A percentile compares a stretch with the other conserved stretches of the same genome.
Conservation (phyloP, 2,888 invertebrate species). For the Hydropsyche betteni region DNA sequence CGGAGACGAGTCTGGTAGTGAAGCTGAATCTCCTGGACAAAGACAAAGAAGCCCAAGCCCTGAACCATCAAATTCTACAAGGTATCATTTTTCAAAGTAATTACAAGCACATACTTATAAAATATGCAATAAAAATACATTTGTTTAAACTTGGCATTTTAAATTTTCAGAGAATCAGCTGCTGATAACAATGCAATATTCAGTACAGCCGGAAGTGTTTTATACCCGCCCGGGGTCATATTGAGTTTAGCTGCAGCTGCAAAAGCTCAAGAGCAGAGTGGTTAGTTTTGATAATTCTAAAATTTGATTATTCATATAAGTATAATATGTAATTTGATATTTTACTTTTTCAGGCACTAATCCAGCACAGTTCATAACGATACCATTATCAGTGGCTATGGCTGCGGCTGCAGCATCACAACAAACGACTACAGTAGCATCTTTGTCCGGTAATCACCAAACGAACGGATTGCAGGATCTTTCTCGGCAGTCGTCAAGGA, state of each 20-base stretch:
- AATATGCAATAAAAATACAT: not conserved
- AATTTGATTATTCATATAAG: conserved; percentile 4
- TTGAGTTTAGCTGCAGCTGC: conserved; percentile 64
- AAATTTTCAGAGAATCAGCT: conserved; percentile 40
- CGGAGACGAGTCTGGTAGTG: conserved; percentile 65
- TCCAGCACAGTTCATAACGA: conserved; percentile 75
- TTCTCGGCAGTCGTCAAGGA: conserved; percentile 61
- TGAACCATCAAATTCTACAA: conserved; percentile 46
- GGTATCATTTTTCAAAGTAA: conserved; percentile 8
- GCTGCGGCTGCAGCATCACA: conserved; percentile 63
- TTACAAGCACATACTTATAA: not conserved
- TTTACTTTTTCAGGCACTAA: conserved; percentile 43
- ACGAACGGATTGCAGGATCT: conserved; percentile 63
- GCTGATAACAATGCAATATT: conserved; percentile 41
- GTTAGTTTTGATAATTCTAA: not conserved
- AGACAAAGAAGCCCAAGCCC: conserved; percentile 56
- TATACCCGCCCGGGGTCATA: conserved; percentile 64
- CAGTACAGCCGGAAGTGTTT: conserved; percentile 41
- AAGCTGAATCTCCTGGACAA: conserved; percentile 62
- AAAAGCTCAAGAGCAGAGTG: conserved; percentile 58
- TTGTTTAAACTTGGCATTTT: not conserved
- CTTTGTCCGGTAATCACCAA: conserved; percentile 54
- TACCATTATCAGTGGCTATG: conserved; percentile 75
- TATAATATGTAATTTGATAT: conserved; percentile 19
- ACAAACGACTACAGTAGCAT: conserved; percentile 58